Base-by-base conservation (phyloP, 2,888 invertebrate species). In the Seira ritae region DNA sequence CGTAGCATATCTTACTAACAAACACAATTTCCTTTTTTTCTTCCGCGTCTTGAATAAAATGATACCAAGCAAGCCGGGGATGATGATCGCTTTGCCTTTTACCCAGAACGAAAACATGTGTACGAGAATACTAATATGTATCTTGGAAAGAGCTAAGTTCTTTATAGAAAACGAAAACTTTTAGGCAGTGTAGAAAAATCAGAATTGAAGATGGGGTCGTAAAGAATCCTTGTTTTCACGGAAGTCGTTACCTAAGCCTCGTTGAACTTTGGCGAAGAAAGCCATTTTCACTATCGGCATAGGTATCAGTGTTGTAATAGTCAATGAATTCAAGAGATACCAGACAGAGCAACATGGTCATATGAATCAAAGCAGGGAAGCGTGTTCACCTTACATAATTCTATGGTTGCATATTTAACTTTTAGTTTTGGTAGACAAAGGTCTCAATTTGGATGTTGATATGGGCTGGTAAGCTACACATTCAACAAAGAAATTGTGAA, bases 21-120 rank as follows among this genome's bases (percentile, higher is more conserved):
- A 71, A 71, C 71, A 72, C 62, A 55, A 72, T 72, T 72, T 72
- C 62, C 72, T 62, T 72, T 67, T 72, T 72, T 62, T 62, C 62
- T 37, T 62, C 37, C 31, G 19, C 31, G 37, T 20, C 20, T 72
- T 15, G 12, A 22, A 72, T 1, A 20, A 19, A 19, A 12, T 37
- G 72, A 62, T 72, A 72, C 37, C 37, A 37, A 60, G 72, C 72
- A 62, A n/a, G n/a, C n/a, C n/a, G n/a, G n/a, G n/a, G n/a, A n/a
- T n/a, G n/a, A n/a, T n/a, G n/a, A n/a, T 62, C 6, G 4, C 60
- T 72, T 60, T 72, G 72, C 62, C 19, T 24, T 72, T 72, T 60
- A 37, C 60, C 62, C 62, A 37, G 65, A 73, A 65, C 42, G 42
- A 65, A 73, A 62, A 31, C 10, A 12, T 22, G 62, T 42, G n/a